Base-by-base conservation (phyloP, 2,888 invertebrate genomes). In the Artemia sinica region DNA sequence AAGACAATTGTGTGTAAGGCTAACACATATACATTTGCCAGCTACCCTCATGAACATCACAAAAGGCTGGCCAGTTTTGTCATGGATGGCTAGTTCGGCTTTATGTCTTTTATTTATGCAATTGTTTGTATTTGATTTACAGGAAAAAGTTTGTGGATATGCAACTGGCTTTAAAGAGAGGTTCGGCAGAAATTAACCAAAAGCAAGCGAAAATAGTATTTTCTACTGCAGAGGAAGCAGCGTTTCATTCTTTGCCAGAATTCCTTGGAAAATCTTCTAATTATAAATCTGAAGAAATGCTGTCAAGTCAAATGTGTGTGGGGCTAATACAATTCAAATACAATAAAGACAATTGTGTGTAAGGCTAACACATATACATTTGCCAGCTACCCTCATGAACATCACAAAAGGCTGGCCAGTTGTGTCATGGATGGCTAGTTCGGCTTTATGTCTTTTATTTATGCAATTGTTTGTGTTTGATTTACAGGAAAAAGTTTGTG, bases 281-380 rank as follows among this genome's bases (percentile, higher is more conserved):
- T 0, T 89, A 91, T 74, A 83, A 88, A 76, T 94, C 91, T 2
- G 97, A 98, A 78, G 98, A 98, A 81, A 96, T 98, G 93, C 84
- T 99, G 74, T 97, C 97, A 5, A 96, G 97, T 83, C 97, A 98
- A 82, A 99, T 98, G 98, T n/a, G n/a, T n/a, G n/a, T n/a, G n/a
- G n/a, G n/a, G n/a, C n/a, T n/a, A n/a, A n/a, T n/a, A n/a, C 3
- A 41, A 41, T 41, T 41, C 41, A 41, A 41, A 41, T 41, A 41
- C 41, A 41, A 41, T 41, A 41, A 41, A 41, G 41, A 41, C 41
- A 41, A 41, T 41, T 41, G 41, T 41, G 41, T 41, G 41, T 41
- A 5, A 6, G 41, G 41, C 41, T 41, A 41, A 41, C 41, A 41
- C 41, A 41, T 41, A 41, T 41, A 41, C 3, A 41, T 5, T 41